Base-by-base conservation (phyloP, 2,888 invertebrate genomes). In the Lissonota sp. region DNA sequence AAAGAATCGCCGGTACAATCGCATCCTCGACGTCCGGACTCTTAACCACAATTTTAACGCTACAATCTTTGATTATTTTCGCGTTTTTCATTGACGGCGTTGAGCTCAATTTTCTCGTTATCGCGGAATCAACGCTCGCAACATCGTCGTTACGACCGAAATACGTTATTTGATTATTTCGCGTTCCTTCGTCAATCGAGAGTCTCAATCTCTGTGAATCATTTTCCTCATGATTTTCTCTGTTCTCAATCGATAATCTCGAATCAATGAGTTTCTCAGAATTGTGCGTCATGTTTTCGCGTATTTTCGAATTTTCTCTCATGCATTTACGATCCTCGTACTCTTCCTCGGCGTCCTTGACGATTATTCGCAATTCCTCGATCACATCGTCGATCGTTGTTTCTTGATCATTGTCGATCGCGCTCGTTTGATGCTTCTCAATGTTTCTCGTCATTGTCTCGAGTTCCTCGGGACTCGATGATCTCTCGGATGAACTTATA, bases 341-440 rank as follows among this genome's bases (percentile, higher is more conserved):
- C 74, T 90, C 86, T 84, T 96, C 95, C 92, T 97, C 97, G 0
- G 97, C 97, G 87, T 97, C 96, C 89, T 96, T 97, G 0, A 97
- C 97, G 82, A 97, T 97, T 87, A 97, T 97, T 84, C 96, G 94
- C 49, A 97, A 92, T 91, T 97, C 97, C 91, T 97, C 97, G 88
- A 97, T 97, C 1, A 97, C 97, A 92, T 97, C 97, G 87, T 97
- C 97, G 82, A 97, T 97, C 1, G 97, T 97, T 0, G 97, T 96
- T 92, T 97, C 96, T 75, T 96, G 96, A 89, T 96, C 96, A 84
- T 95, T 95, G 58, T 95, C 95, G 5, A 93, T 93, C 53, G 93
- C 57, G 73, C 79, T 53, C 69, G 74, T 66, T 80, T 83, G 81
- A 8, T 63, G 40, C 53, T 79, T 78, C 26, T 85, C 84, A 8